Evolutionary conservation across 2,113 vertebrate genomes (phyloP), one percentile per base, ranked within the genome.

Genomic region (Seriola quinqueradiata): DNA sequence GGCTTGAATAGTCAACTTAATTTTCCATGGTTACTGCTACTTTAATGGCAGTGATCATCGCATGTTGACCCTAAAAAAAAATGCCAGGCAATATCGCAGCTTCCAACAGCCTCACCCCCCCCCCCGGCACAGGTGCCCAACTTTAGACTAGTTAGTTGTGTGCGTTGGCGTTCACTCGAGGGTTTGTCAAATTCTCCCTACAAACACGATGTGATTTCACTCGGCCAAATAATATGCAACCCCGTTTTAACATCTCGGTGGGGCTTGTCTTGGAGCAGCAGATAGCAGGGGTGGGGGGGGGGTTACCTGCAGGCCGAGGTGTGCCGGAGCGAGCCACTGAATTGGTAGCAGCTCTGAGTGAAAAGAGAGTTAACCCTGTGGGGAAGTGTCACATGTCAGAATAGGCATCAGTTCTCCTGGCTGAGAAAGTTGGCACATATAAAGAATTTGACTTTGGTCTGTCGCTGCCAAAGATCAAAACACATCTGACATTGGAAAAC

Each of bases 291-390:
- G 6, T 0, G 38, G 2, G 25, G 28, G 28, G 28, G 16, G 19
- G 17, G 40, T 78, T 28, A 66, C 52, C 70, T 64, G 59, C 50
- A 34, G 50, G 64, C 72, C 28, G 28, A 55, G 32, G 52, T 38
- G 28, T 82, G 44, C 67, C 59, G 44, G 40, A 74, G 42, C 40
- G 60, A 66, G 40, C 54, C 12, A 11, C 36, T 79, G 70, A 75
- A 61, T 73, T 54, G 44, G 6, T 63, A 52, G 21, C 34, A 11
- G 34, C 66, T 63, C 70, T 50, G 48, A 70, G 59, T 55, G 71
- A 72, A 68, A 16, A 36, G 7, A 66, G 46, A 50, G 23, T 21
- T 17, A 12, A 16, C 32, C 55, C 52, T 19, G 25, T 54, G 36
- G 55, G 25, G 14, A 44, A 54, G 67, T 54, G 32, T 63, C 71